Evolutionary conservation across 2,113 vertebrate species (phyloP), one percentile per base, ranked within the genome.

Genomic region (Casuarius casuarius): DNA sequence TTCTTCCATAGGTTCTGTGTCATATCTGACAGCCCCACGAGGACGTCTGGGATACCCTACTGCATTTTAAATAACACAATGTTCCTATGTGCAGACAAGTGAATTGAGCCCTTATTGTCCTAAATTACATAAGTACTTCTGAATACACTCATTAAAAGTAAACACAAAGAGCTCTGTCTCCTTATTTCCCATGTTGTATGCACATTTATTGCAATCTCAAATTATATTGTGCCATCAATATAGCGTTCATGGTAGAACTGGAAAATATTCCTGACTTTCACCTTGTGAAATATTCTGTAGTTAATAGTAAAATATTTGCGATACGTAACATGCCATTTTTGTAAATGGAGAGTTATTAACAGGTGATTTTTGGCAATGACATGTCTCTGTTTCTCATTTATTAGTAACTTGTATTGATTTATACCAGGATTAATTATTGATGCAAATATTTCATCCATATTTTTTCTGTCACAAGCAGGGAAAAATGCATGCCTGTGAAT

Each of bases 391-490:
- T 92, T 87, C 84, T 94, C 70, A 89, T 90, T 86, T 94, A 94
- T 91, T 83, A 87, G 62, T 91, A 85, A 89, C 68, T 82, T 67
- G 6, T 54, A 87, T 87, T 89, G 84, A 96, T 92, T 92, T 86
- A 96, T 79, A 92, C 21, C 14, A 67, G 62, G 18, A 91, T 89
- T 91, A 96, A 90, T 92, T 89, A 96, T 63, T 83, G 68, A 89
- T 91, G 74, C 42, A 93, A 72, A 70, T 82, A 94, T 76, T 87
- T 92, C n/a, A 85, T 35, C 84, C 77, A n/a, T 92, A 74, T 91
- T 91, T 94, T 90, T 96, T 42, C 62, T 85, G 88, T 91, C 66
- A 93, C 31, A 89, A 94, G 26, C 29, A 73, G 44, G 31, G 54
- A 66, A 90, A 94, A 84, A 89, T 33, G 58, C 59, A 76, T 84